Conservation (phyloP, 2,888 invertebrate species). For the Melanostoma scalare region DNA sequence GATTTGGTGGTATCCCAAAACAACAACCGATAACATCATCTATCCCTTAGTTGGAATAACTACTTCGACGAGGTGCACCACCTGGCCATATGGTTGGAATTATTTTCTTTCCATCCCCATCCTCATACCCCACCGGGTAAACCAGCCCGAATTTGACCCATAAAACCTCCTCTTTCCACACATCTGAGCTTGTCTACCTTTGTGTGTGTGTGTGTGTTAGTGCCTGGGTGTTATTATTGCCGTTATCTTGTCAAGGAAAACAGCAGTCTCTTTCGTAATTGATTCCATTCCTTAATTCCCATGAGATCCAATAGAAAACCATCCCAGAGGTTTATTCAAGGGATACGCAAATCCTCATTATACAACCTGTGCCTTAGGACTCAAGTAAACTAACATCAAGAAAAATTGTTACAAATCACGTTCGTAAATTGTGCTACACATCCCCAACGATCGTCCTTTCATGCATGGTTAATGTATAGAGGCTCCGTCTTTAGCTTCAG, state of each 20-base stretch:
- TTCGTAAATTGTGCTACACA: slow-evolving; percentile 63
- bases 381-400: not conserved
- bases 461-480: slow-evolving; percentile 54
- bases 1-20: slow-evolving; percentile 40
- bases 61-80: not conserved
- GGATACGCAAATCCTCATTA: slow-evolving; percentile 25
- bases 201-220: not conserved
- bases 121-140: not conserved
- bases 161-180: slow-evolving; percentile 11
- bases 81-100: slow-evolving; percentile 25
- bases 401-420: slow-evolving; percentile 58
- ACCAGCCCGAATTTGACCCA: slow-evolving; percentile 26
- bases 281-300: slow-evolving; percentile 65
- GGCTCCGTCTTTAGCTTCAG: slow-evolving; percentile 1
- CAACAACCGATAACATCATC: slow-evolving; percentile 36
- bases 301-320: slow-evolving; percentile 39
- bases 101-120: slow-evolving; percentile 24
- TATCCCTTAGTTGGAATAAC: slow-evolving; percentile 13
- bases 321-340: slow-evolving; percentile 34
- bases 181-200: too few relatives aligned
- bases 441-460: slow-evolving; percentile 49
- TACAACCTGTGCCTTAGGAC: slow-evolving; percentile 1
- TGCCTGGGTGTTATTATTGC: slow-evolving; percentile 17
- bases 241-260: slow-evolving; percentile 20
- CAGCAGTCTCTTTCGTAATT: slow-evolving; percentile 45